Base-by-base conservation (phyloP, 2,888 invertebrate genomes). In the Plebejus argus region DNA sequence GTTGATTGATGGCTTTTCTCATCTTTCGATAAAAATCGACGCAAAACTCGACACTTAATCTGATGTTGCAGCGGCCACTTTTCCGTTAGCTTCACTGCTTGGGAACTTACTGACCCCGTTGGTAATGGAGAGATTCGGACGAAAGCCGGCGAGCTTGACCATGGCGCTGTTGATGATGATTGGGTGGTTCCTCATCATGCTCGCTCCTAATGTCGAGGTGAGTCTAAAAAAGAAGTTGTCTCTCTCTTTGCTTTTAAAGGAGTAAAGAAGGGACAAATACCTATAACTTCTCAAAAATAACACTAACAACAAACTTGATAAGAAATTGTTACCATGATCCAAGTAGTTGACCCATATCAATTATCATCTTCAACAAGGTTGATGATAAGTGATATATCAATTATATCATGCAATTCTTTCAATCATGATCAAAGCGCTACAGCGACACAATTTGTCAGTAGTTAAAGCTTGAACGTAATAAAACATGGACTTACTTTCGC, bases 61-160 rank as follows among this genome's bases (percentile, higher is more conserved):
- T 53, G 39, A 39, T n/a, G 2, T 76, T 72, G 76, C 86, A 91
- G 91, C 89, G n/a, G 86, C 91, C 20, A 84, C 85, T n/a, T 82
- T 87, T 45, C 87, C 89, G 2, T 80, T 91, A n/a, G 85, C 87
- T 1, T 85, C 89, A 79, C 79, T 91, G 66, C 45, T 87, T 0
- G 91, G 91, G n/a, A 89, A 87, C 80, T 86, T 90, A 78, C 78
- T 90, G 18, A 84, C 89, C 0, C 87, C 90, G 0, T 82, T 87
- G 3, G 83, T 95, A 56, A 95, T 95, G 92, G 94, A 95, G 77
- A 87, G 87, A 71, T 87, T 91, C 72, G 96, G 96, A 0, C 89
- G 96, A 75, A 94, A 91, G 82, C 84, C 84, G 4, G 91, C 95
- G 0, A 93, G 95, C 80, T 85, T 94, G 45, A 79, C 93, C 1